phyloP scores from a whole-genome alignment of 2,888 invertebrate genomes.

The Argyresthia goedartella region DNA sequence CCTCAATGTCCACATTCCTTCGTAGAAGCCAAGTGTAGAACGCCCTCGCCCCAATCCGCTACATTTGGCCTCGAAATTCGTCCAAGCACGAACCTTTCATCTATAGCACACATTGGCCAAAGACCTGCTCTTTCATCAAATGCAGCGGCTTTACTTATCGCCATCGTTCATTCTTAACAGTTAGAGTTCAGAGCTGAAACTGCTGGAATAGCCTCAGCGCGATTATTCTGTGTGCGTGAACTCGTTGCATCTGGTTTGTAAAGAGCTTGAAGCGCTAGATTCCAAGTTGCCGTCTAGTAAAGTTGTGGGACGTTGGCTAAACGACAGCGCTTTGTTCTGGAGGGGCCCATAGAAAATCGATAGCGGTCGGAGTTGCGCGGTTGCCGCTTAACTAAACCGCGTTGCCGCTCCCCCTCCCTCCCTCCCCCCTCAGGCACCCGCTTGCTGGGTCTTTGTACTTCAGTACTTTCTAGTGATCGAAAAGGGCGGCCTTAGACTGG shows the following conservation, averaged over 20 bases:
- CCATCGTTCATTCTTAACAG: no score
- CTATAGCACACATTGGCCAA: background rate
- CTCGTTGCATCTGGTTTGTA: background rate
- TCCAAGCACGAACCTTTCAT: constrained; percentile 14
- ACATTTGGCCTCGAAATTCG: constrained; percentile 9
- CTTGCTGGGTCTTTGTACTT: constrained; percentile 46
- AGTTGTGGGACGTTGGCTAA: no score
- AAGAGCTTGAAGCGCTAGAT: no score
- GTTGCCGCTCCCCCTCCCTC: constrained; percentile 37
- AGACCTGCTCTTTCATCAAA: background rate
- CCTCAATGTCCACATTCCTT: background rate
- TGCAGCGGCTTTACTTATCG: background rate
- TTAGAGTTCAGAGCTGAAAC: background rate
- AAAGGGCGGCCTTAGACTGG: constrained; percentile 34
- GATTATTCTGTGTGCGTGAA: background rate
- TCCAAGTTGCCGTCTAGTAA: no score
- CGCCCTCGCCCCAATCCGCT: constrained; percentile 25
- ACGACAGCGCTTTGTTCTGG: background rate
- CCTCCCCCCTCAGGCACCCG: constrained; percentile 15
- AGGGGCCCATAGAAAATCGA: constrained; percentile 30
- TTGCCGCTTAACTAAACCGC: constrained; percentile 20
- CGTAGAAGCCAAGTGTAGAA: constrained; percentile 8
- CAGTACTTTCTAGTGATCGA: constrained; percentile 20
- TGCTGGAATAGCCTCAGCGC: background rate
- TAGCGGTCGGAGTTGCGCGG: constrained; percentile 26